phyloP scores from a whole-genome alignment of 2,797 vertebrate species.

The Amphiprion clarkii region DNA sequence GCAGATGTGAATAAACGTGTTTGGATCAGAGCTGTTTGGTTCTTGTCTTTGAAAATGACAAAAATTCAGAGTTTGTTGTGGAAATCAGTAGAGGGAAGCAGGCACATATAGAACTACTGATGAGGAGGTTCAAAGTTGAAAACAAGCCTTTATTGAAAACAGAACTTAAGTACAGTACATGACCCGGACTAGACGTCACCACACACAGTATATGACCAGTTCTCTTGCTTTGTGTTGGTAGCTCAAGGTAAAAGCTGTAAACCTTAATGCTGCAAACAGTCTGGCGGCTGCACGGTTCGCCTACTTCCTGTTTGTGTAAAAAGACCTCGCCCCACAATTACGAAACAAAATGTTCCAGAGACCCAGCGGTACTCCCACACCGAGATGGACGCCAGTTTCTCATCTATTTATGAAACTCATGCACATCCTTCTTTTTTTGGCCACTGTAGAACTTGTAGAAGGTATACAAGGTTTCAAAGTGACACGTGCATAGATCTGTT shows the following conservation, averaged over 20 bases:
- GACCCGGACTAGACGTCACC: conserved; percentile 61
- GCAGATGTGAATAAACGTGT: conserved; percentile 79
- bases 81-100: too few relatives aligned
- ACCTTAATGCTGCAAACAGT: conserved; percentile 38
- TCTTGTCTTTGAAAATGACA: background rate
- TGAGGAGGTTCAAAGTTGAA: conserved; percentile 48
- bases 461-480: conserved; percentile 66
- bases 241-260: conserved; percentile 49
- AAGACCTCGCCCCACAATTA: conserved; percentile 27
- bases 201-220: conserved; percentile 49
- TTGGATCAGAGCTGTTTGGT: conserved; percentile 28
- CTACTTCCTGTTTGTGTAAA: conserved; percentile 32
- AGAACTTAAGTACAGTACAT: conserved; percentile 62
- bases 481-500: conserved; percentile 74
- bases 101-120: too few relatives aligned
- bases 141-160: conserved; percentile 75
- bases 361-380: conserved; percentile 33
- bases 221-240: conserved; percentile 44
- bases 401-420: conserved; percentile 35
- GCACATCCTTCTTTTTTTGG: conserved; percentile 38
- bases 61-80: too few relatives aligned
- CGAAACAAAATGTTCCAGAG: background rate
- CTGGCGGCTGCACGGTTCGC: conserved; percentile 12
- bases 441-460: conserved; percentile 50
- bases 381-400: conserved; percentile 28